Evolutionary conservation across 2,797 vertebrate species (phyloP), one percentile per base, ranked within the genome.

Genomic region (Distichodus sexfasciatus): DNA sequence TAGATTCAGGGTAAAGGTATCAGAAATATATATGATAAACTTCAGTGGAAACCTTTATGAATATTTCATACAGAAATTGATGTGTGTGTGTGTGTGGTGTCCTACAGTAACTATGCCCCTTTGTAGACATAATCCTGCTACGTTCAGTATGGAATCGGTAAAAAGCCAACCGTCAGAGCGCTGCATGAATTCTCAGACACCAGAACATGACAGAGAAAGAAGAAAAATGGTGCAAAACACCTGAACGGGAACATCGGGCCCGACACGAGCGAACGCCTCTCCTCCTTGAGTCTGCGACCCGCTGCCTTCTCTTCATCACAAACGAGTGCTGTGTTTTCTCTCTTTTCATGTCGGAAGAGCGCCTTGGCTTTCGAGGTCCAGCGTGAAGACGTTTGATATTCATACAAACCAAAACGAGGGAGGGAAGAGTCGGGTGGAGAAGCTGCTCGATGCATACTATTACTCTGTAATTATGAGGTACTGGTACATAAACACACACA

Each of bases 321-420:
- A 87, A 80, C 82, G 69, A 69, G 69, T 68, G 75, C 66, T 81
- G 75, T 83, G 78, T 79, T 82, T 70, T 76, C 78, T 77, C 57
- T 65, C 66, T 50, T 72, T 76, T 71, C 69, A 71, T 23, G 63
- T 61, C 70, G 82, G 86, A 80, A 76, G 83, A 87, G 80, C 83
- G 76, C 81, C 76, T 79, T 84, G 81, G 89, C 87, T 88, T 79
- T 88, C 77, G 67, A 77, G 79, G 82, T 87, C 74, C 90, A 90
- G 91, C 87, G n/a, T 88, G 91, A 84, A 79, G 80, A 80, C 85
- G 87, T 91, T 90, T 90, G 85, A 88, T 92, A 91, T 92, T 92
- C 91, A 92, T 92, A 77, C 88, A 86, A 80, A 71, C 71, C 78
- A 82, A 81, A 85, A 83, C 83, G 81, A 84, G 82, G 82, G 78